Base-by-base conservation (phyloP, 2,888 invertebrate genomes). In the Chymomyza caudatula region DNA sequence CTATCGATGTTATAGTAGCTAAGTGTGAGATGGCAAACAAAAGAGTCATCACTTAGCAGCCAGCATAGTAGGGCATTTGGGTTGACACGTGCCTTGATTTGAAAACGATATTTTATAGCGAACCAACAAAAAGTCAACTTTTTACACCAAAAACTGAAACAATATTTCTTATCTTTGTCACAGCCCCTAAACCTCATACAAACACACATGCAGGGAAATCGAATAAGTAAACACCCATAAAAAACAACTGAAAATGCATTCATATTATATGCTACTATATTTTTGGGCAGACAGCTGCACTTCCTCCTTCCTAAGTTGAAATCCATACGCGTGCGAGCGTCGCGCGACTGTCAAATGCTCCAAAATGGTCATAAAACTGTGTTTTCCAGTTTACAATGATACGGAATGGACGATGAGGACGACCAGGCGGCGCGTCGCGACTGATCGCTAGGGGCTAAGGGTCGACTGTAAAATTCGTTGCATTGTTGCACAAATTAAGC, bases 241-340 rank as follows among this genome's bases (percentile, higher is more conserved):
- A 17, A 47, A 19, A 47, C n/a, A 47, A 15, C 8, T n/a, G 15
- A 17, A 13, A 47, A 17, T 17, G 17, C 15, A 47, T 47, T 47
- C 47, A 17, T 47, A 47, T 17, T 2, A 47, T 6, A 47, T 8
- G 47, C 47, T 15, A 17, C 47, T 15, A 8, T 47, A 19, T 17
- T 11, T 47, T 15, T 13, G 47, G 5, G 2, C 11, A 17, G 47
- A 19, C 47, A 47, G 47, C 47, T 47, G 47, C 47, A 17, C 47
- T 15, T 17, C 47, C 47, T 17, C 15, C 15, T 47, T 19, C 47
- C 47, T 17, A 11, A 13, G 6, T 8, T 73, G 84, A 78, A 82
- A 87, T 81, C 70, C 74, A 86, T 58, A 85, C 87, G 79, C 86
- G 87, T 87, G 87, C 76, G 73, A 77, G 76, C 66, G 29, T 68